Percentiles rank a stretch among this genome's conserved stretches.
These are phyloP conservation scores for Tiaroga cobitis DNA, from an alignment of 2,797 vertebrate species.

Conservation along the genomic window DNA sequence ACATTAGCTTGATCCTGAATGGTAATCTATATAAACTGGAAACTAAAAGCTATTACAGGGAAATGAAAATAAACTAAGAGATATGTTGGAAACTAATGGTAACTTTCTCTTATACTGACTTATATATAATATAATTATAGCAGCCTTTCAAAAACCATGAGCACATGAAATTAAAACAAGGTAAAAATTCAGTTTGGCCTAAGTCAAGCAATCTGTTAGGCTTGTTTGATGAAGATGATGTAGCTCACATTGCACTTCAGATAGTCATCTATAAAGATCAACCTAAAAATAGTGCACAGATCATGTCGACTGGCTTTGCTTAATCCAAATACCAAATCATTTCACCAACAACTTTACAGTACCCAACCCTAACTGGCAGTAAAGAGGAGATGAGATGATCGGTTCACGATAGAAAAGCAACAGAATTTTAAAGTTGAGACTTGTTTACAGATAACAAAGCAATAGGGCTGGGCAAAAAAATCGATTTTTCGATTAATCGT, in stretches of 20 bases:
- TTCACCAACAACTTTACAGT: constrained; percentile 43
- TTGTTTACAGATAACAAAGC: too few relatives aligned
- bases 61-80: neutral
- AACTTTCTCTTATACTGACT: neutral
- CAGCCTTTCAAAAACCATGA: neutral
- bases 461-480: too few relatives aligned
- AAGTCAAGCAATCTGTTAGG: neutral
- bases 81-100: neutral
- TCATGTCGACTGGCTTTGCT: constrained; percentile 49
- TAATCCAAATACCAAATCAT: constrained; percentile 55
- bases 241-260: constrained; percentile 7
- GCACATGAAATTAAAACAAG: neutral
- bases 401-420: too few relatives aligned
- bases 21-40: constrained; percentile 15
- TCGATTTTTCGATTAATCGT: too few relatives aligned
- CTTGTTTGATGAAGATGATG: constrained; percentile 23
- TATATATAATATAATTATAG: neutral
- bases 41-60: constrained; percentile 2
- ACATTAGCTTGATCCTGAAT: constrained; percentile 20
- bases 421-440: too few relatives aligned
- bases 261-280: constrained; percentile 52
- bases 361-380: neutral
- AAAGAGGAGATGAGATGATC: too few relatives aligned
- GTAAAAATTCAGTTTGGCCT: neutral
- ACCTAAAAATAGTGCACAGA: constrained; percentile 54